Evolutionary conservation across 2,113 vertebrate species (phyloP), one percentile per base, ranked within the genome.

Genomic region (Hucho hucho): DNA sequence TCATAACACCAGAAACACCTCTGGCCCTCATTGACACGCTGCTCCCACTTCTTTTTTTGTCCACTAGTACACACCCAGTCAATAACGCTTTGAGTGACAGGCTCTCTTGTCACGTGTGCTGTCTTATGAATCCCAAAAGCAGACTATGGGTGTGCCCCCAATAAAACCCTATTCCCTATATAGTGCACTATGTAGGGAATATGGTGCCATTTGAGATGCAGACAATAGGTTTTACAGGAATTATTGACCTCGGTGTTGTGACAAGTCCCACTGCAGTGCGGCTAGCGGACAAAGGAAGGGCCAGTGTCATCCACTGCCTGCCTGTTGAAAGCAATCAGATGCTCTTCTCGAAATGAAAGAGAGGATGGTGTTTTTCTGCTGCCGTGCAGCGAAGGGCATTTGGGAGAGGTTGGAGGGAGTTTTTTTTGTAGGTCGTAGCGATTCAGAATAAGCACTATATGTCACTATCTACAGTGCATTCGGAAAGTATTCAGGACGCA

Each of bases 41-140:
- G 49, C 49, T 53, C 49, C 79, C 80, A 2, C 7, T 72, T 75
- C 81, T 77, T 64, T 78, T 72, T 73, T 69, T 79, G 22, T 77
- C 46, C 64, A 4, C 75, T 11, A 43, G 37, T 43, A 43, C 7
- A 70, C 61, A 76, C 82, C 84, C 73, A 73, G 81, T 89, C 87
- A 85, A 83, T 85, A 78, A 84, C 47, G 11, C 29, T 77, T 75
- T 81, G 81, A 90, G 72, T 85, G 80, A 78, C 79, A 88, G 81
- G 56, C 74, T 65, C 22, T 72, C 69, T 68, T 77, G 73, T 82
- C 79, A 6, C 46, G 13, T 79, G 64, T 77, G 7, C 72, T 28
- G 24, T 70, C 69, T 81, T 37, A 70, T 37, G 71, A 80, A 86
- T 82, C 74, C 83, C 81, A 75, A 82, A 82, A 75, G 78, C 59